These are phyloP conservation scores for Siderastrea radians DNA, from an alignment of 92 coral and sea anemone genomes.

Conservation along the genomic window DNA sequence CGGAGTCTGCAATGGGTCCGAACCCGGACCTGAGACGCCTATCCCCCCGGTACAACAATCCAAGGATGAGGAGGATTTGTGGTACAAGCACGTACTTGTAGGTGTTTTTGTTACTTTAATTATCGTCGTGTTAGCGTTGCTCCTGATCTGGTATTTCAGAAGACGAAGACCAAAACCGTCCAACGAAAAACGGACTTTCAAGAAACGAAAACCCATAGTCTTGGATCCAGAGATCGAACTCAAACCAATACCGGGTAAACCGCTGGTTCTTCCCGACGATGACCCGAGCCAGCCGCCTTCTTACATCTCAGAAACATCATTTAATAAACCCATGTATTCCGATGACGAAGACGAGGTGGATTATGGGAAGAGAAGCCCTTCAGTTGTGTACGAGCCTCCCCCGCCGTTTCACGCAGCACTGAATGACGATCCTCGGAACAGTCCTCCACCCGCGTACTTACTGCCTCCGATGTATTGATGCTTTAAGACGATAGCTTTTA, in stretches of 20 bases:
- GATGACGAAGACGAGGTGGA: conserved; percentile 82
- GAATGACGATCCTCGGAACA: conserved; percentile 50
- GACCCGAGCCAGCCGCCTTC: conserved; percentile 86
- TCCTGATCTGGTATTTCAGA: conserved; percentile 73
- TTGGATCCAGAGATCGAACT: conserved; percentile 90
- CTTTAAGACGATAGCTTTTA: neutral
- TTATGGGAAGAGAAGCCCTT: conserved; percentile 69
- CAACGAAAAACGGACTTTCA: conserved; percentile 86
- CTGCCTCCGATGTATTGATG: conserved; percentile 76
- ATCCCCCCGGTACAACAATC: conserved; percentile 58
- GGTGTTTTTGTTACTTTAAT: conserved; percentile 77
- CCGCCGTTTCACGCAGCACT: conserved; percentile 77
- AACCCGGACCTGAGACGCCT: conserved; percentile 42
- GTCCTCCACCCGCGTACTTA: conserved; percentile 85
- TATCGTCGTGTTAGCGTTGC: conserved; percentile 69
- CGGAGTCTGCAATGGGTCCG: conserved; percentile 82
- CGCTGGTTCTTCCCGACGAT: conserved; percentile 95
- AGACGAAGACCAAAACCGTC: conserved; percentile 86
- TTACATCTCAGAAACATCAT: conserved; percentile 83
- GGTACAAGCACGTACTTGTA: conserved; percentile 93
- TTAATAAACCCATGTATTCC: conserved; percentile 73
- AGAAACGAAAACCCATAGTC: conserved; percentile 91
- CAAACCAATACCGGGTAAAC: conserved; percentile 82
- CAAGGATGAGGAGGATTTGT: conserved; percentile 59
- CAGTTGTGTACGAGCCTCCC: conserved; percentile 79